Conservation (phyloP, 1,140 invertebrate genomes). For the Ridgeia piscesae region DNA sequence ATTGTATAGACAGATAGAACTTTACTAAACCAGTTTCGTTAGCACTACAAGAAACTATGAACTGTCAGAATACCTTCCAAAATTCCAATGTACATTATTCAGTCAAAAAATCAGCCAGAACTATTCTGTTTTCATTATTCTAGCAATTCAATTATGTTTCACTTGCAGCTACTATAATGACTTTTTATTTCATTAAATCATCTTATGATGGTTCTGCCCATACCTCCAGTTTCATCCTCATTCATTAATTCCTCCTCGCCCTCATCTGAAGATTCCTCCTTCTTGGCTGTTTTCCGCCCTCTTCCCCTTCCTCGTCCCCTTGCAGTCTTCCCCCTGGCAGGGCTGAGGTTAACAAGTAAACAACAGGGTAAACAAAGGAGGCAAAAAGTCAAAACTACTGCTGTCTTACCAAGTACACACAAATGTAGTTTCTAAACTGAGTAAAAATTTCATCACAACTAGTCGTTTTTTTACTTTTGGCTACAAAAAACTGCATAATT, state of each 20-base stretch:
- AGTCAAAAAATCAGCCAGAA: neutral
- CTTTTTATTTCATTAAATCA: neutral
- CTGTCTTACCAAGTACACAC: neutral
- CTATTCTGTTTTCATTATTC: neutral
- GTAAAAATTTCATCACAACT: neutral
- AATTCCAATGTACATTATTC: too few species aligned
- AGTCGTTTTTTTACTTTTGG: neutral
- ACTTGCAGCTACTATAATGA: neutral
- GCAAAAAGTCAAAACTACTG: too few species aligned
- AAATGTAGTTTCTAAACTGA: neutral
- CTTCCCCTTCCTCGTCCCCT: neutral
- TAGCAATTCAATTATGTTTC: neutral
- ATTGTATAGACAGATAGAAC: neutral
- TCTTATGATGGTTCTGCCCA: neutral
- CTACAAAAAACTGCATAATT: neutral
- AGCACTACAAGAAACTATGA: too few species aligned
- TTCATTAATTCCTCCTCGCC: neutral
- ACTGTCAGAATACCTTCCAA: too few species aligned
- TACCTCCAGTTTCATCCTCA: conserved; percentile 11
- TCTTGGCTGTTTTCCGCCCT: neutral
- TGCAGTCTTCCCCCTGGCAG: neutral
- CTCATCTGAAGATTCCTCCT: conserved; percentile 9
- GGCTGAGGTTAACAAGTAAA: neutral
- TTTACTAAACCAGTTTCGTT: too few species aligned
- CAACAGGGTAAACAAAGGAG: too few species aligned